A percentile compares a stretch with the other conserved stretches of the same genome.
Conservation (phyloP, 2,797 vertebrate genomes). For the Columba guinea region DNA sequence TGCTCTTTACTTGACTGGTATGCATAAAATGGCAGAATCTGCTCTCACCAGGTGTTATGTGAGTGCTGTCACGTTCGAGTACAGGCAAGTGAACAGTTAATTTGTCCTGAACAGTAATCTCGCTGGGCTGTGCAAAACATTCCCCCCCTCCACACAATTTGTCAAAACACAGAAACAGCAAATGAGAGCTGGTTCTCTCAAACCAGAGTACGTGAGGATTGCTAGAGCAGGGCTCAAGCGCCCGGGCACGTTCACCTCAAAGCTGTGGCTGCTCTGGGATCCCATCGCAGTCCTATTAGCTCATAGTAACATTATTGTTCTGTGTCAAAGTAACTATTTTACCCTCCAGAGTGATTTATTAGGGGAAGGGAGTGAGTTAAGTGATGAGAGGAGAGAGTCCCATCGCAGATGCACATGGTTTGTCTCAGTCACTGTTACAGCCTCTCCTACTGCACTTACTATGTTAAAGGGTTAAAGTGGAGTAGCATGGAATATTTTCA, state of each 20-base stretch:
- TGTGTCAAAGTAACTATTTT: background rate
- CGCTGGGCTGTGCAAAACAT: background rate
- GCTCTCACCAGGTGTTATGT: background rate
- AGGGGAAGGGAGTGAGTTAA: background rate
- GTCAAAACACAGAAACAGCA: background rate
- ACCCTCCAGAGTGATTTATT: background rate
- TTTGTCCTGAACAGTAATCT: background rate
- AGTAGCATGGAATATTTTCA: slow-evolving; percentile 11
- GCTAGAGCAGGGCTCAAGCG: background rate
- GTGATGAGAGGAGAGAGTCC: background rate
- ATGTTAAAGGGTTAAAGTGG: slow-evolving; percentile 4
- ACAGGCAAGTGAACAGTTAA: background rate
- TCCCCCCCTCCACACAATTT: background rate
- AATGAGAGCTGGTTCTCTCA: background rate
- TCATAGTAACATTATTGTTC: background rate
- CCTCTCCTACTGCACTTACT: background rate
- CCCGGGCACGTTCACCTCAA: background rate
- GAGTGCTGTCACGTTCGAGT: background rate
- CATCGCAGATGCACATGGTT: background rate
- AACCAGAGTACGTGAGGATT: background rate
- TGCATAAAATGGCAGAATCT: background rate
- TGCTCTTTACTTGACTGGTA: background rate
- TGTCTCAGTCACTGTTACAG: background rate
- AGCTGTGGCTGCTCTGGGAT: background rate
- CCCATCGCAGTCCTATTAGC: background rate